Evolutionary conservation across 1,140 invertebrate species (phyloP).

Genomic region (Brachionus asplanchnoidis): DNA sequence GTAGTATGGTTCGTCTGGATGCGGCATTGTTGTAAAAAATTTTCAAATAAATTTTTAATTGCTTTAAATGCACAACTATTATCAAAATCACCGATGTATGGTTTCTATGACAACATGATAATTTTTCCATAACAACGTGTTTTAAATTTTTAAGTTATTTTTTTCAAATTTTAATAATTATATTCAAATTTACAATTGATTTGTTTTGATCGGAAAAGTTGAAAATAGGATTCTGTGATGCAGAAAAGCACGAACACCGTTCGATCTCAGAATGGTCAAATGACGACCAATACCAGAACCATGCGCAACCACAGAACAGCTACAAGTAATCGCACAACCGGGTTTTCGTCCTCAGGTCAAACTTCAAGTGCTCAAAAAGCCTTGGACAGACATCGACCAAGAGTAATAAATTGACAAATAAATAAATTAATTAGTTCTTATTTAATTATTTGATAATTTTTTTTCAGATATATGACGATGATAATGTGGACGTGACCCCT

Average conservation of each 20-base stretch:
- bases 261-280: not conserved
- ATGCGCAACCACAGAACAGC: constrained; percentile 10
- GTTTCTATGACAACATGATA: not conserved
- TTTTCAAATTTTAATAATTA: constrained; percentile 8
- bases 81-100: not conserved
- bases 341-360: constrained; percentile 30
- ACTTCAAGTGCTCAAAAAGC: constrained; percentile 15
- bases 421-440: not conserved
- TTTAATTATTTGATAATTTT: not conserved
- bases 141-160: not conserved
- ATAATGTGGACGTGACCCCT: constrained; percentile 17
- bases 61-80: not conserved
- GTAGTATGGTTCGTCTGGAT: constrained; percentile 57
- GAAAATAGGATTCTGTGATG: not conserved
- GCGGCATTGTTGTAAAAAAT: constrained; percentile 27
- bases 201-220: not conserved
- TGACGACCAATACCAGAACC: constrained; percentile 1
- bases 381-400: not conserved
- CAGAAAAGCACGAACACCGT: constrained; percentile 23
- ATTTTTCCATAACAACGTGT: not conserved
- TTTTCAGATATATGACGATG: constrained; percentile 7
- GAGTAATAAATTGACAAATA: no score
- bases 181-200: not conserved
- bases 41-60: not conserved
- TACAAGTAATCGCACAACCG: constrained; percentile 25